Evolutionary conservation across 2,888 invertebrate species (phyloP).

Genomic region (Pinctada fucata): DNA sequence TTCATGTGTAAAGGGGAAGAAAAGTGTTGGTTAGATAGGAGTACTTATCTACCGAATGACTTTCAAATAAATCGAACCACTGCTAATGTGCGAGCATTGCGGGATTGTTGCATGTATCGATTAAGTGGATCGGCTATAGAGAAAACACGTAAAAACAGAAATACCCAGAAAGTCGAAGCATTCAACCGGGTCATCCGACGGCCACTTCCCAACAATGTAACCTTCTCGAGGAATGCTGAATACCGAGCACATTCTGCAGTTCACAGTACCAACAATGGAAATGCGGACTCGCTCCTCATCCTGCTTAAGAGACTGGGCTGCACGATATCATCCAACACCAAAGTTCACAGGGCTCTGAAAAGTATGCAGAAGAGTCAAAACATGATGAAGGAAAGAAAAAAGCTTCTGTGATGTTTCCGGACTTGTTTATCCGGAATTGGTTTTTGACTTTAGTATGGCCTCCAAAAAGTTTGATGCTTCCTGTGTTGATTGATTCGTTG

Average conservation of each 20-base stretch:
- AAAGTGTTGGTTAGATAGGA: neutral
- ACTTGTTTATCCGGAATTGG: too few species aligned
- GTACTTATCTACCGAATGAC: neutral
- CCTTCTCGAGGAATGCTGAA: neutral
- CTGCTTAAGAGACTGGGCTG: neutral
- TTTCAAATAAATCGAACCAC: neutral
- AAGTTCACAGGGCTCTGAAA: slow-evolving; percentile 3
- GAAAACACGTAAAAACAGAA: neutral
- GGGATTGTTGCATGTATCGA: neutral
- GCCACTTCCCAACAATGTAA: slow-evolving; percentile 6
- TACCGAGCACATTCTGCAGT: slow-evolving; percentile 8
- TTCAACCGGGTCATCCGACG: slow-evolving; percentile 2
- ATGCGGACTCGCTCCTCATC: neutral
- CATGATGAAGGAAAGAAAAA: too few species aligned
- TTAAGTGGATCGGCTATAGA: neutral
- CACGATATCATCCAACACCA: neutral
- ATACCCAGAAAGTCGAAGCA: slow-evolving; percentile 11
- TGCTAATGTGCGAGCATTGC: neutral
- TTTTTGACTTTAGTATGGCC: too few species aligned
- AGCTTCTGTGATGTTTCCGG: too few species aligned
- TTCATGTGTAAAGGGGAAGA: neutral
- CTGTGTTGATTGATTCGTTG: too few species aligned
- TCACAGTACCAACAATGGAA: neutral
- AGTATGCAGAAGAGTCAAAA: neutral
- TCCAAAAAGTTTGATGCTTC: too few species aligned